Base-by-base conservation (phyloP, 2,113 vertebrate species). In the Jacana jacana region DNA sequence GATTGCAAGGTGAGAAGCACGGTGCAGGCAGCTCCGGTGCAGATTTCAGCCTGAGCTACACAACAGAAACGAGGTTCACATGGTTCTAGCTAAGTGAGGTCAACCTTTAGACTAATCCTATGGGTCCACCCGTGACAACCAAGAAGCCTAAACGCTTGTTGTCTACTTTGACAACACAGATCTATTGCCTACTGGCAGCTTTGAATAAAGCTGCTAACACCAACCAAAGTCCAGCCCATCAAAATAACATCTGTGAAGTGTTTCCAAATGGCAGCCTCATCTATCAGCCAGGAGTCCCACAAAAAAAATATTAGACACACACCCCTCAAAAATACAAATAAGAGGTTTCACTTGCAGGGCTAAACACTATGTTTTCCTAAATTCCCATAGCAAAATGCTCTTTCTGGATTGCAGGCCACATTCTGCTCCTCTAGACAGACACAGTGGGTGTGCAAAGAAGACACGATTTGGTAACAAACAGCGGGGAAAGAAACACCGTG, bases 371-470 rank as follows among this genome's bases (percentile, higher is more conserved):
- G 0, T 64, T 81, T 61, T 79, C 54, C 58, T 92, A 22, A 79
- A 52, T 44, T 48, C 24, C 8, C 11, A 39, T 2, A 1, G 1
- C 13, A 85, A 72, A 57, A 80, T 3, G 18, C 13, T 55, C 14
- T 88, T 91, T 30, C 63, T 75, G 72, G 79, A 39, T 2, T 1
- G 2, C 28, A 93, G 42, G 42, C 16, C 42, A 51, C 0, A 0
- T 57, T 84, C 51, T 86, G 68, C 20, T 81, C 35, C 35, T 73
- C 20, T 27, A 60, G 11, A 33, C 13, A 58, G 9, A 49, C 2
- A 17, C 1, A 55, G 4, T 35, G 0, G 1, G 23, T 25, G 39
- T 46, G 15, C 61, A 84, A 60, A 71, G 40, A 63, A 51, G 17
- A 73, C 6, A 49, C 16, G 48, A 35, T 31, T 14, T 76, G 57